Evolutionary conservation across 2,113 vertebrate species (phyloP).

Genomic region (Procavia capensis): DNA sequence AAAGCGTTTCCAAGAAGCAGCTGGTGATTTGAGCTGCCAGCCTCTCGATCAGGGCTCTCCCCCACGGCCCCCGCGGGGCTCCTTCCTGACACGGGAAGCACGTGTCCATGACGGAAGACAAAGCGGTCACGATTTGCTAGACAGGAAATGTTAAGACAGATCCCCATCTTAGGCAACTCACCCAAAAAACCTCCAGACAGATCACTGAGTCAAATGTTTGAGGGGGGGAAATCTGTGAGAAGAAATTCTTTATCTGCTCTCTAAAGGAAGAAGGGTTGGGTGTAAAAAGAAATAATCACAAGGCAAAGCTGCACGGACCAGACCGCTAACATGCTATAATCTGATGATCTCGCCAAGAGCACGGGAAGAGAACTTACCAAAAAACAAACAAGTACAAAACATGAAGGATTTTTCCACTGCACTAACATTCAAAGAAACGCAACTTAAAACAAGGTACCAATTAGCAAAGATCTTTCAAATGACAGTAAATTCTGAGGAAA

Average conservation of each 20-base stretch:
- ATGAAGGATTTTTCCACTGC: constrained; percentile 1
- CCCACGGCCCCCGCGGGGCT: no score
- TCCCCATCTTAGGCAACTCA: neutral
- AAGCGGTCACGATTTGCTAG: neutral
- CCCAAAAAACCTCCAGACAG: constrained; percentile 32
- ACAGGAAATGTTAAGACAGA: neutral
- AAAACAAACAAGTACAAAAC: constrained; percentile 29
- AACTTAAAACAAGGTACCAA: constrained; percentile 53
- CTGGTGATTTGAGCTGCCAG: no score
- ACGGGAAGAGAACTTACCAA: neutral
- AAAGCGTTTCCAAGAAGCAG: no score
- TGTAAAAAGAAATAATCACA: neutral
- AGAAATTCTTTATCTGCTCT: neutral
- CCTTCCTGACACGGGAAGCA: neutral
- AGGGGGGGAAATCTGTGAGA: neutral
- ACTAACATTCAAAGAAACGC: constrained; percentile 47
- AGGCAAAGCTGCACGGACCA: neutral
- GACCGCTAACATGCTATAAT: neutral
- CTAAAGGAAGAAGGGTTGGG: constrained; percentile 22
- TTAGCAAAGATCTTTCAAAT: constrained; percentile 4
- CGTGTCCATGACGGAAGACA: neutral
- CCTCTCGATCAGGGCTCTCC: no score
- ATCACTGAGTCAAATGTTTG: constrained; percentile 3
- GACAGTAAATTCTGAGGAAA: constrained; percentile 45
- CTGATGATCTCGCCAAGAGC: neutral